Evolutionary conservation across 2,888 invertebrate species (phyloP), one percentile per base, ranked within the genome.

Genomic region (Idaea aversata): DNA sequence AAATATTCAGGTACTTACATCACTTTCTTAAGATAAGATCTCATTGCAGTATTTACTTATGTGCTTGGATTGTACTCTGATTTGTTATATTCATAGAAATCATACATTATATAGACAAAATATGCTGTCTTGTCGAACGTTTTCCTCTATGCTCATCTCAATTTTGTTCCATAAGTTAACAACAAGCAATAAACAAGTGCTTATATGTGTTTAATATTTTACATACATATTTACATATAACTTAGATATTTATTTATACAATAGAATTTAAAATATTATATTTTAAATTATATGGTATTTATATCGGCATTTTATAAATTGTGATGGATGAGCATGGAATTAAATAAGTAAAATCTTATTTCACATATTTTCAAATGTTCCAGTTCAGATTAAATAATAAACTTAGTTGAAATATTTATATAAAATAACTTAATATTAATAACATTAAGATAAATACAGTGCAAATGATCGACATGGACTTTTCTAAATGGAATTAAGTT

Each of bases 341-440:
- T 81, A 79, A 81, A 80, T 76, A 81, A 81, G 80, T 76, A 81
- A 78, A 67, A 78, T 82, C 88, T 88, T 87, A 79, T 90, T 93
- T 93, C 92, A 92, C 92, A 75, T 91, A 90, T 93, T 92, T 93
- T 91, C 92, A 91, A 92, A 91, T 93, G 91, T 88, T 89, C 34
- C 83, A 75, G 77, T 86, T 88, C 67, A 66, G 64, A 67, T 71
- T 69, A 75, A 78, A 72, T 75, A 73, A 80, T 75, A 72, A 71
- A 66, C 64, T 70, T 70, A 77, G 77, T 69, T 76, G 75, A 80
- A 78, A 73, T 76, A 74, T 75, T 75, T 72, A 72, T 78, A 74
- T 75, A 70, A 68, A 70, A 47, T 75, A 72, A 71, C 73, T 71
- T 75, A 73, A 74, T 74, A 77, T 75, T 73, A 71, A 72, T 77